Evolutionary conservation across 1,140 invertebrate genomes (phyloP).

Genomic region (Neuroterus valhalla): DNA sequence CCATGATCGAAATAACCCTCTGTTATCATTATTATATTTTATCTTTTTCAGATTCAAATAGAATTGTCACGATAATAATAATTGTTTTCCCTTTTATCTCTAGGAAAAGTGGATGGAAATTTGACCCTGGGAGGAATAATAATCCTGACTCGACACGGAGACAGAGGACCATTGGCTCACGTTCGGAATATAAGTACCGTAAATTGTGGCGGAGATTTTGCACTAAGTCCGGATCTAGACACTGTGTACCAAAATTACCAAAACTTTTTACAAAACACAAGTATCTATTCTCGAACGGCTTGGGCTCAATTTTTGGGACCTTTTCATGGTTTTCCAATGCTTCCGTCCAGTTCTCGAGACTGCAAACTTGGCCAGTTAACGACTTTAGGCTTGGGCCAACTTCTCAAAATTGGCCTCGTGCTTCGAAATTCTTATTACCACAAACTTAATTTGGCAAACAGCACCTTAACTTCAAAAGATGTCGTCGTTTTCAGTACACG

Average conservation of each 20-base stretch:
- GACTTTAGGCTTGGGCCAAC: slow-evolving; percentile 84
- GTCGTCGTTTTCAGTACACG: slow-evolving; percentile 87
- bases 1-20: no score
- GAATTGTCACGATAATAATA: slow-evolving; percentile 15
- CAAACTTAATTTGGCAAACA: slow-evolving; percentile 75
- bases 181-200: slow-evolving; percentile 84
- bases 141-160: slow-evolving; percentile 90
- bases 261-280: slow-evolving; percentile 65
- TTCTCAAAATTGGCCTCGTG: slow-evolving; percentile 84
- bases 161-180: slow-evolving; percentile 88
- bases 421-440: slow-evolving; percentile 82
- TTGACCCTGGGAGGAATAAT: slow-evolving; percentile 86
- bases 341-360: slow-evolving; percentile 76
- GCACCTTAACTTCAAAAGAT: slow-evolving; percentile 75
- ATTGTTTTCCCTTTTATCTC: slow-evolving; percentile 41
- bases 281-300: slow-evolving; percentile 74
- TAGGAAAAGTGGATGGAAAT: slow-evolving; percentile 77
- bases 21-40: no score
- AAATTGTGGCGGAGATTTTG: slow-evolving; percentile 81
- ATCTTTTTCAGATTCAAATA: no score
- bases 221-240: slow-evolving; percentile 71
- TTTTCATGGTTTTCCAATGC: slow-evolving; percentile 87
- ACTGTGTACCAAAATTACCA: slow-evolving; percentile 64
- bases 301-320: slow-evolving; percentile 85
- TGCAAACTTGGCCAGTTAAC: slow-evolving; percentile 73